Evolutionary conservation across 2,888 invertebrate genomes (phyloP).

Genomic region (Sicus ferrugineus): DNA sequence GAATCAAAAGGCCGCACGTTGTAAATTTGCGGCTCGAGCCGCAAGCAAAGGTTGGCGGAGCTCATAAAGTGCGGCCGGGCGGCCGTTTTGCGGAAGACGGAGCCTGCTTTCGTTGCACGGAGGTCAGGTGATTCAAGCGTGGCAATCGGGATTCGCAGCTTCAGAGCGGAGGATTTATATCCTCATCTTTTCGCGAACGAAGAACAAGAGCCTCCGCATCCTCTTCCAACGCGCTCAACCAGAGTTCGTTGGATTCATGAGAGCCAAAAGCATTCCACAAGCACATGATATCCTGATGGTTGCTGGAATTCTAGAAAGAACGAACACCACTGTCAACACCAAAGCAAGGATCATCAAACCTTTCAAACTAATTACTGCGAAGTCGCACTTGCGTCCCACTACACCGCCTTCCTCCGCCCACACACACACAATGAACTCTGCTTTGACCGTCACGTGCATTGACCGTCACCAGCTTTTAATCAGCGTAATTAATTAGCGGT

Average conservation of each 20-base stretch:
- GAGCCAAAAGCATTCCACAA: background rate
- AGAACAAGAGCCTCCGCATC: background rate
- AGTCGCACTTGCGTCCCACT: background rate
- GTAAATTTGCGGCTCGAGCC: conserved; percentile 19
- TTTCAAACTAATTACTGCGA: conserved; percentile 1
- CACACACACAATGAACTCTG: background rate
- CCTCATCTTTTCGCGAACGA: no score
- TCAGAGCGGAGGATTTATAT: conserved; percentile 5
- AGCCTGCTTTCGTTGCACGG: background rate
- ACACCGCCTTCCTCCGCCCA: background rate
- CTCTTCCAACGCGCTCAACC: background rate
- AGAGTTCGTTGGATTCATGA: background rate
- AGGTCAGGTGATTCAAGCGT: conserved; percentile 7
- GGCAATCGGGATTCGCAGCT: background rate
- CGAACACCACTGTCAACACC: background rate
- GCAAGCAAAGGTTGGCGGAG: conserved; percentile 10
- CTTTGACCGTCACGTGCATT: background rate
- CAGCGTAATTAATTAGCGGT: conserved; percentile 25
- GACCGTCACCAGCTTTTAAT: conserved; percentile 6
- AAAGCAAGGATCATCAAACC: background rate
- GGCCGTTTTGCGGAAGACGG: background rate
- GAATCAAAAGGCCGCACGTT: conserved; percentile 10
- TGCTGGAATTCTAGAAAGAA: background rate
- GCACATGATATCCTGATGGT: background rate
- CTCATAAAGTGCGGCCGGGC: conserved; percentile 20